phyloP scores from a whole-genome alignment of 30 jellyfish, hydroid and myxozoan genomes.

The Hydra vulgaris region DNA sequence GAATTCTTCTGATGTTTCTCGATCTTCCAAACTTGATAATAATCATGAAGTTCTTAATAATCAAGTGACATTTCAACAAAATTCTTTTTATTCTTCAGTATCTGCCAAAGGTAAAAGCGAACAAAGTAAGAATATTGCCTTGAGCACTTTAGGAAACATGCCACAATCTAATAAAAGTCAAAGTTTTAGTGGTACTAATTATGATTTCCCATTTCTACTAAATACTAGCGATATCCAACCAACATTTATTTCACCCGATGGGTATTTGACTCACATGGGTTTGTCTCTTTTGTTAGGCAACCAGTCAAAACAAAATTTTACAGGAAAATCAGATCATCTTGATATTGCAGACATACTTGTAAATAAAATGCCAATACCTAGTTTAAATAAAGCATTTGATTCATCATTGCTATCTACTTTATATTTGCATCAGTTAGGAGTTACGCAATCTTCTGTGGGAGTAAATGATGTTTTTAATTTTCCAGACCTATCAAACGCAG shows the following conservation, averaged over 20 bases:
- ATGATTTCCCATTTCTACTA: slow-evolving; percentile 49
- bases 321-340: slow-evolving; percentile 71
- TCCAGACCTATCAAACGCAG: neutral
- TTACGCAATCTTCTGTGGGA: slow-evolving; percentile 37
- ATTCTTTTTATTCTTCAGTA: neutral
- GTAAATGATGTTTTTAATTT: neutral
- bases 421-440: slow-evolving; percentile 67
- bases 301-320: slow-evolving; percentile 7
- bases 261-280: slow-evolving; percentile 34
- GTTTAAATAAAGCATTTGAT: slow-evolving; percentile 52
- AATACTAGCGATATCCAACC: slow-evolving; percentile 24
- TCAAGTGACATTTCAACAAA: neutral
- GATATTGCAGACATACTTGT: slow-evolving; percentile 94
- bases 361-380: slow-evolving; percentile 94
- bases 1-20: slow-evolving; percentile 3
- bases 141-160: neutral
- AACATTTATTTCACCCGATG: slow-evolving; percentile 32
- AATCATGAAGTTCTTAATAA: neutral
- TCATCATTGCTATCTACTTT: slow-evolving; percentile 54
- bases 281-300: slow-evolving; percentile 22
- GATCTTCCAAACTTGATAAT: neutral
- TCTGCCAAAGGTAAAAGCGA: neutral
- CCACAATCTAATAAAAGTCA: neutral
- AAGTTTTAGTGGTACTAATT: slow-evolving; percentile 9
- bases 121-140: neutral